Evolutionary conservation across 2,888 invertebrate genomes (phyloP), one percentile per base, ranked within the genome.

Genomic region (Steromphala cineraria): DNA sequence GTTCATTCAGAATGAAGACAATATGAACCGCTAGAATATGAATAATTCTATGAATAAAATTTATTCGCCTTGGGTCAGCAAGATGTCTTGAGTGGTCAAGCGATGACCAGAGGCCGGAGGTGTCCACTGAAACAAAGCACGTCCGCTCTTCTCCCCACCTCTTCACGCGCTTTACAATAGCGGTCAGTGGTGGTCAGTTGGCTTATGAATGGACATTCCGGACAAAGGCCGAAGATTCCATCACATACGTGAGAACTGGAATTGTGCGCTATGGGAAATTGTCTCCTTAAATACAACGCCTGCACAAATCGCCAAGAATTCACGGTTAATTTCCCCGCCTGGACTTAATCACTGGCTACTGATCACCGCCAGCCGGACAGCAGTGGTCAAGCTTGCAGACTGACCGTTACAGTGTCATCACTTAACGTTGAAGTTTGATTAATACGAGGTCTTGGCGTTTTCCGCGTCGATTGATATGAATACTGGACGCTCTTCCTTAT

Each of bases 401-500:
- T 55, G 76, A 76, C 76, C 76, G 53, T 40, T 53, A 53, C 76
- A 53, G 76, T 76, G 55, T 76, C 76, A 76, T 55, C 76, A 53
- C 55, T 31, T 76, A 76, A 76, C 55, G 76, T 55, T 53, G 17
- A 55, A 55, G 19, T 76, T 76, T 76, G 76, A 76, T 76, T 76
- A 76, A 76, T 76, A 55, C 76, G 17, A 55, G 21, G 31, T 55
- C 53, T 24, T 4, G 55, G 76, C 19, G 53, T 75, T 76, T 76
- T 76, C 76, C 76, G 40, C 55, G 31, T 36, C 76, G 31, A 21
- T 76, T n/a, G 53, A 8, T 36, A 36, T 36, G 76, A 76, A 76
- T 55, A 28, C 53, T 55, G 28, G 28, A 24, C 76, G 76, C 10
- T 28, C n/a, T 55, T 40, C 53, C 76, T 53, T 55, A 55, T 76